Conservation (phyloP, 2,888 invertebrate species). For the Agrotis segetum region DNA sequence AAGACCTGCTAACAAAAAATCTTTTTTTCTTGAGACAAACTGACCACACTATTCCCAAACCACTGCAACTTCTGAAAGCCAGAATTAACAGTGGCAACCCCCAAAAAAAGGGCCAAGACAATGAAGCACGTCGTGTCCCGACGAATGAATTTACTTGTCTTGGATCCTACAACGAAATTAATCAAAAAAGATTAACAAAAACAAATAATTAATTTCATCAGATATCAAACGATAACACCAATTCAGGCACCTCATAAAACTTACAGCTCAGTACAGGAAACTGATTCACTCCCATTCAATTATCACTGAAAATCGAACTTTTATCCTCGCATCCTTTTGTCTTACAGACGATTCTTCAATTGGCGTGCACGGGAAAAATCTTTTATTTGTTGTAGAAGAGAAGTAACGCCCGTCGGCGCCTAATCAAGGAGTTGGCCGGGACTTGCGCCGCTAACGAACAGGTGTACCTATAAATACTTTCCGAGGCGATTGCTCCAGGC, state of each 20-base stretch:
- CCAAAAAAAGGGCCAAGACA: too few relatives aligned
- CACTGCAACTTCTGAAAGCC: too few relatives aligned
- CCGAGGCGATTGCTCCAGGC: conserved; percentile 90
- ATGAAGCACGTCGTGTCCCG: too few relatives aligned
- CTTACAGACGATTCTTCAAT: conserved; percentile 79
- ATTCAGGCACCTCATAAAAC: conserved; percentile 1
- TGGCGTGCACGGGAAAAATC: conserved; percentile 82
- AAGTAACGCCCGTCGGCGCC: conserved; percentile 89
- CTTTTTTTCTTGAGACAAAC: too few relatives aligned
- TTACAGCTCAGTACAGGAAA: conserved; percentile 11
- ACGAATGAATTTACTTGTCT: too few relatives aligned
- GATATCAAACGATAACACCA: background rate
- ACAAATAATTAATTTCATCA: too few relatives aligned
- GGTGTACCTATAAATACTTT: conserved; percentile 91
- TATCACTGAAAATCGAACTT: conserved; percentile 41
- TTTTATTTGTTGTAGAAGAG: conserved; percentile 88
- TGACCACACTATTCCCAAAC: too few relatives aligned
- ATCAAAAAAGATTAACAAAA: too few relatives aligned
- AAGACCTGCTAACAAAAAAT: too few relatives aligned
- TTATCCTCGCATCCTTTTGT: conserved; percentile 67
- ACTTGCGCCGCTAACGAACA: conserved; percentile 89
- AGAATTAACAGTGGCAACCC: too few relatives aligned
- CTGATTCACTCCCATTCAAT: conserved; percentile 34
- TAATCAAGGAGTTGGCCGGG: conserved; percentile 91
- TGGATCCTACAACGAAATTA: too few relatives aligned